Evolutionary conservation across 2,113 vertebrate species (phyloP), one percentile per base, ranked within the genome.

Genomic region (Caretta caretta): DNA sequence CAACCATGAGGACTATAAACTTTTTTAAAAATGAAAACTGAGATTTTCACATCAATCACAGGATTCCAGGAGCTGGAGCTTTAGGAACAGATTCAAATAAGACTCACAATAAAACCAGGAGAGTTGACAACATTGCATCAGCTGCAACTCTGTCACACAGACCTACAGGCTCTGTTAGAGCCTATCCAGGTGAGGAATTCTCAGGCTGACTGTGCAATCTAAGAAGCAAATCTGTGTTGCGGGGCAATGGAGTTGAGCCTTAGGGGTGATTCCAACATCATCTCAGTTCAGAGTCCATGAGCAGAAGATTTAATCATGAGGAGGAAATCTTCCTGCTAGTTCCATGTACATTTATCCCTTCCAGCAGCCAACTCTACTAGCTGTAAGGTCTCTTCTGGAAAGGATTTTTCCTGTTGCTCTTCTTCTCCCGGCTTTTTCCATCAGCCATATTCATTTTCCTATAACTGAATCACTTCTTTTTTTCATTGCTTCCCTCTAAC

Each of bases 351-450:
- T 83, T 3, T 62, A 31, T 38, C n/a, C 38, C 48, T 35, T 13
- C 78, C 46, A 78, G 51, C 19, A 6, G 89, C 62, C 38, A 24
- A 7, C 13, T 1, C 29, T 81, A 50, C 38, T 79, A 80, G 27
- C 90, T 49, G 84, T 10, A 38, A 90, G 54, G 82, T 62, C 59
- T 62, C 88, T 69, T 13, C 20, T 82, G 88, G 51, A 93, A 87
- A 84, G 31, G n/a, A 50, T 92, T 46, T 38, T 86, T 48, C 49
- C 14, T 0, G 50, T 94, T 91, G 42, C 94, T 84, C 48, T 88
- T 8, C 24, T 90, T 90, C 62, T 96, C 29, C 16, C 24, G 89
- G 42, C 48, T 95, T 89, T 84, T 92, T 59, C 49, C 51, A 5
- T 14, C 27, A 92, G 51, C 6, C 49, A 94, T 76, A 62, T 27